Base-by-base conservation (phyloP, 2,797 vertebrate species). In the Rhinoraja longicauda region DNA sequence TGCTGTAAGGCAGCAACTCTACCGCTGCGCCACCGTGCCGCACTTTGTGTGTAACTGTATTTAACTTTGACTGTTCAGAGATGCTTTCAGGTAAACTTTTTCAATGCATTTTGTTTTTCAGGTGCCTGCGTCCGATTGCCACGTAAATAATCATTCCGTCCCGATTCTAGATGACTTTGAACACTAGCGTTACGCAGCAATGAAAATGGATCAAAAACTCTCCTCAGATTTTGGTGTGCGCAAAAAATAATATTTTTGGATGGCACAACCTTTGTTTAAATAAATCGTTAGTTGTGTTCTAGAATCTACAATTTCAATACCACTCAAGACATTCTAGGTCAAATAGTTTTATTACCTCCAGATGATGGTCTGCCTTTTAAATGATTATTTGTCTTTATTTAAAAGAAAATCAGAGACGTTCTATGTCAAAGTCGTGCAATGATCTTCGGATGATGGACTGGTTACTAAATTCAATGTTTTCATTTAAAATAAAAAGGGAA, bases 81-180 rank as follows among this genome's bases (percentile, higher is more conserved):
- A 12, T 13, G 15, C 15, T 76, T 84, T 12, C 59, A 57, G 4
- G 21, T 57, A 1, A 90, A 88, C 15, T 1, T 39, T 19, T 92
- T 93, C n/a, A 15, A 0, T 91, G 93, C 93, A 84, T 45, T 3
- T 77, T 45, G 94, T 93, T 94, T 94, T 93, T 2, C 90, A 99
- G 98, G 95, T 95, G 0, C 94, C 94, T 67, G 95, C 95, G 95
- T 95, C 95, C 26, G 97, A 98, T 94, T 95, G 97, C 93, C 97
- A 97, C 95, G 94, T 97, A 93, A 97, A 96, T 96, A 96, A 98
- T 95, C 97, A 97, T 94, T 95, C 96, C 94, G 96, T 97, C 95
- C 96, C 96, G 70, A 93, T 95, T 94, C 95, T 96, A 81, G 97
- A 97, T 93, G 95, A 97, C 0, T 95, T 93, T 93, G 95, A 94